Percentiles rank a stretch among this genome's conserved stretches.
phyloP scores from a whole-genome alignment of 2,113 vertebrate genomes.

The Dendropsophus ebraccatus region DNA sequence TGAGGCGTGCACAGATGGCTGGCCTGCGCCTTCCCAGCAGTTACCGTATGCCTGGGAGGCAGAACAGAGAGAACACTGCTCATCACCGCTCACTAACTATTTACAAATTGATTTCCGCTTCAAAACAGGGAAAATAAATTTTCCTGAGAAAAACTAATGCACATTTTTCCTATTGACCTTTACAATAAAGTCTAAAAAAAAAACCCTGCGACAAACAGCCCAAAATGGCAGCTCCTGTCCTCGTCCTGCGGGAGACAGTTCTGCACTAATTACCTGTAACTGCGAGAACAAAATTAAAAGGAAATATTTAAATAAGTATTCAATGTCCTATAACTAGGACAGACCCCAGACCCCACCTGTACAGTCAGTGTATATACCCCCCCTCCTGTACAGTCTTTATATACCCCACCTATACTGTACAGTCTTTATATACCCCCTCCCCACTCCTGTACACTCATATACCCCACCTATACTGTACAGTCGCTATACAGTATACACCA shows the following conservation, averaged over 20 bases:
- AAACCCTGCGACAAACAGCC: constrained; percentile 19
- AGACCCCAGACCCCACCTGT: too few species aligned
- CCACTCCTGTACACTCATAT: too few species aligned
- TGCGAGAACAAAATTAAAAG: constrained; percentile 42
- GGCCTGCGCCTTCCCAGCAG: constrained; percentile 60
- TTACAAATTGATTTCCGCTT: constrained; percentile 67
- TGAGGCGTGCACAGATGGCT: constrained; percentile 55
- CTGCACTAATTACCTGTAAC: constrained; percentile 66
- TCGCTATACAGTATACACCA: too few species aligned
- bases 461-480: too few species aligned
- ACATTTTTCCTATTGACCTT: constrained; percentile 65
- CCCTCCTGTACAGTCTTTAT: too few species aligned
- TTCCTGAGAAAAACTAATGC: constrained; percentile 56
- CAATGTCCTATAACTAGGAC: too few species aligned
- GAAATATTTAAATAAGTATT: constrained; percentile 26
- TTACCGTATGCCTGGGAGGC: constrained; percentile 62
- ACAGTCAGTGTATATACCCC: too few species aligned
- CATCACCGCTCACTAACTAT: constrained; percentile 67
- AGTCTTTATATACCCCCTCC: too few species aligned
- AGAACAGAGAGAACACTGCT: constrained; percentile 63
- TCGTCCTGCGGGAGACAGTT: constrained; percentile 62
- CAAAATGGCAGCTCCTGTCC: constrained; percentile 54
- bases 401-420: too few species aligned
- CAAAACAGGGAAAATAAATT: constrained; percentile 20
- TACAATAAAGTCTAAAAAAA: constrained; percentile 66